phyloP scores from a whole-genome alignment of 2,797 vertebrate genomes.

The Phrynocephalus forsythii region DNA sequence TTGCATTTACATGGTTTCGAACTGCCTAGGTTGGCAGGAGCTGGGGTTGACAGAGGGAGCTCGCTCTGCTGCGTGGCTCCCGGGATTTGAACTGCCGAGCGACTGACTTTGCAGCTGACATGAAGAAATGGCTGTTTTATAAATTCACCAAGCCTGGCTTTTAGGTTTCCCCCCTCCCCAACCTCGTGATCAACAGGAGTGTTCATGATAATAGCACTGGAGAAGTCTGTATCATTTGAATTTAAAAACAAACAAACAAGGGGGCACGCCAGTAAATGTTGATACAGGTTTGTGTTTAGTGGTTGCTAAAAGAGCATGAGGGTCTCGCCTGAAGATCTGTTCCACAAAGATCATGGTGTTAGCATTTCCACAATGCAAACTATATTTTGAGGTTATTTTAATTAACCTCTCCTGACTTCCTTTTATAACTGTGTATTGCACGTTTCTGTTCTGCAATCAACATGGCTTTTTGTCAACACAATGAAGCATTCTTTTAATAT shows the following conservation, averaged over 20 bases:
- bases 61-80: no score
- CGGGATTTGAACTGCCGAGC: no score
- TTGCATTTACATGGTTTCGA: no score
- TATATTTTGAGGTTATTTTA: conserved; percentile 34
- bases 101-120: neutral
- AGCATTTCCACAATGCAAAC: conserved; percentile 34
- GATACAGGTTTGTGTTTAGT: neutral
- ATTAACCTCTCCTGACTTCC: conserved; percentile 35
- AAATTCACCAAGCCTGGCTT: neutral
- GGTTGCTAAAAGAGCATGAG: conserved; percentile 34
- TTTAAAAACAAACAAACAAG: no score
- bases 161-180: no score
- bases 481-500: conserved; percentile 66
- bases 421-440: conserved; percentile 51
- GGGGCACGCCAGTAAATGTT: neutral
- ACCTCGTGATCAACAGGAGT: no score
- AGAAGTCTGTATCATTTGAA: no score
- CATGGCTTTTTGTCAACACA: conserved; percentile 48
- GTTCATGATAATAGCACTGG: no score
- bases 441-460: conserved; percentile 32
- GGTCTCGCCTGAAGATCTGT: conserved; percentile 38
- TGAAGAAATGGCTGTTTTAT: neutral
- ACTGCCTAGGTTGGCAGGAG: no score
- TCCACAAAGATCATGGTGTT: conserved; percentile 21
- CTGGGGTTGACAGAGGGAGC: no score